Evolutionary conservation across 1,140 invertebrate genomes (phyloP).

Genomic region (Brachionus sp.): DNA sequence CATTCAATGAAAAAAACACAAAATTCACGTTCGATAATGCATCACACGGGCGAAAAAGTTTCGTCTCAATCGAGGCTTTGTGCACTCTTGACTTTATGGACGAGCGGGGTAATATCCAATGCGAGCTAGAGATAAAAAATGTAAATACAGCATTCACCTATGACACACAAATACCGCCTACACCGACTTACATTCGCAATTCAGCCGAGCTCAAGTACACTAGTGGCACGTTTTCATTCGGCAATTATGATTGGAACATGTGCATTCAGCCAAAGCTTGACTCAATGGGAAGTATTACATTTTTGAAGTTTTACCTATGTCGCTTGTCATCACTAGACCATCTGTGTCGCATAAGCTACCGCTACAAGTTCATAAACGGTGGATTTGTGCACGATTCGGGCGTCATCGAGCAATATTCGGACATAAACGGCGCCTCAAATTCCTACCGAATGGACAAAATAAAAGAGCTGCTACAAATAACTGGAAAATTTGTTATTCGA

Average conservation of each 20-base stretch:
- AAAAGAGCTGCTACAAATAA: conserved; percentile 22
- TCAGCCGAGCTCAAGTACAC: conserved; percentile 63
- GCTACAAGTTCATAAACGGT: conserved; percentile 69
- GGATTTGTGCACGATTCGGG: conserved; percentile 72
- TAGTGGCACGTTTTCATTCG: conserved; percentile 71
- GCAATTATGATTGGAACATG: conserved; percentile 79
- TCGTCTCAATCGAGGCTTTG: conserved; percentile 74
- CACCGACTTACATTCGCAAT: conserved; percentile 37
- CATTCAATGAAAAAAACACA: conserved; percentile 70
- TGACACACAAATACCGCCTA: conserved; percentile 65
- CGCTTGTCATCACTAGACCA: conserved; percentile 77
- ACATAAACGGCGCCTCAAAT: conserved; percentile 36
- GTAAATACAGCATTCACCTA: conserved; percentile 73
- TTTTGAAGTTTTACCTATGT: conserved; percentile 67
- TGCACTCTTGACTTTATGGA: conserved; percentile 73
- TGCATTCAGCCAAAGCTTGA: conserved; percentile 68
- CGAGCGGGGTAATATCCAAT: conserved; percentile 75
- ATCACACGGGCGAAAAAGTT: conserved; percentile 73
- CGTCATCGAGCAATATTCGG: conserved; percentile 66
- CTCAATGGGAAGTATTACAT: conserved; percentile 59
- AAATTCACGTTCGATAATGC: conserved; percentile 73
- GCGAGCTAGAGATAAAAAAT: conserved; percentile 74
- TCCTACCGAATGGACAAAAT: conserved; percentile 43
- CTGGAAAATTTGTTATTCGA: conserved; percentile 33
- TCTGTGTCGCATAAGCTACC: conserved; percentile 71